phyloP scores from a whole-genome alignment of 2,888 invertebrate genomes.

The Zygothrica quintamaculata region DNA sequence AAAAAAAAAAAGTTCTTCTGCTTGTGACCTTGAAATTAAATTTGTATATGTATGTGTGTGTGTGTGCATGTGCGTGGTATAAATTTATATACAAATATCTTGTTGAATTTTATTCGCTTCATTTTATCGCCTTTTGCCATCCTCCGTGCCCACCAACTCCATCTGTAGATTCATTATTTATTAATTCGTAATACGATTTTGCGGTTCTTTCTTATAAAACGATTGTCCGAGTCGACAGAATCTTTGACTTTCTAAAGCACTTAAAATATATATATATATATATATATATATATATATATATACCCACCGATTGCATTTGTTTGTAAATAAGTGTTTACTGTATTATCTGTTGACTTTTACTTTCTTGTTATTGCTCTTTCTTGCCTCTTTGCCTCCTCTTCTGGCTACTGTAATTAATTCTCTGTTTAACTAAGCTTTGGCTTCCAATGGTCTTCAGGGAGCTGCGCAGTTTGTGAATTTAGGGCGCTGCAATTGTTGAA shows the following conservation, averaged over 20 bases:
- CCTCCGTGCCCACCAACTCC: conserved; percentile 9
- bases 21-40: conserved; percentile 65
- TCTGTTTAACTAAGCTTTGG: conserved; percentile 13
- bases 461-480: conserved; percentile 39
- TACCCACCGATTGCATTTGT: conserved; percentile 9
- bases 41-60: conserved; percentile 33
- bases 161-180: conserved; percentile 55
- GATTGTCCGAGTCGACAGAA: conserved; percentile 14
- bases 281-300: no score
- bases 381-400: no score
- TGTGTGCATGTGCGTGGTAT: conserved; percentile 16
- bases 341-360: conserved; percentile 10
- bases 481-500: conserved; percentile 34
- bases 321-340: conserved; percentile 6
- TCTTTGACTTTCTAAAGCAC: conserved; percentile 7
- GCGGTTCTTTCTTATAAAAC: conserved; percentile 45
- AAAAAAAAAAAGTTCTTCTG: conserved; percentile 62
- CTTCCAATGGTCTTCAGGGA: conserved; percentile 17
- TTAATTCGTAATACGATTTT: conserved; percentile 63
- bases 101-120: conserved; percentile 15
- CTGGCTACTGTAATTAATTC: no score
- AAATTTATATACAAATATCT: not conserved
- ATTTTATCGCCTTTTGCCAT: conserved; percentile 48
- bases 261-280: no score
- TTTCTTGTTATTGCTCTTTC: not conserved